Conservation (phyloP, 2,113 vertebrate genomes). For the Daboia siamensis region DNA sequence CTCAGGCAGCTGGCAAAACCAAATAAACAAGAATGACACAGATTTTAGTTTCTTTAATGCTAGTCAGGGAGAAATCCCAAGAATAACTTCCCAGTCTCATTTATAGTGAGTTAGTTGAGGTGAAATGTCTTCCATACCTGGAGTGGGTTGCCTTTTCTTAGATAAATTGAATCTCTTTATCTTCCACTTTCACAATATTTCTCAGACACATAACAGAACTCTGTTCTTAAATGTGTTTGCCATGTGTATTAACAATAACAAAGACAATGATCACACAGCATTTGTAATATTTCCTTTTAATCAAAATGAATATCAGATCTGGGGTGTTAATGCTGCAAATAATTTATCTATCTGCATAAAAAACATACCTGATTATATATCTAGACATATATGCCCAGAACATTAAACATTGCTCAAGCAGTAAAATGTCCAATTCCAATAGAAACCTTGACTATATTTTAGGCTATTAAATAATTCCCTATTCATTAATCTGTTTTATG, state of each 20-base stretch:
- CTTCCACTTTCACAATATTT: background rate
- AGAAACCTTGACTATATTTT: constrained; percentile 15
- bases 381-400: background rate
- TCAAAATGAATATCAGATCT: background rate
- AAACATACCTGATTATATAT: constrained; percentile 1
- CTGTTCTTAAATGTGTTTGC: background rate
- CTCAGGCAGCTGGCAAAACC: background rate
- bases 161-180: background rate
- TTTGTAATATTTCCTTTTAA: background rate
- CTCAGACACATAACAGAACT: background rate
- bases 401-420: constrained; percentile 6
- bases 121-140: background rate
- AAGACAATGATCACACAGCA: background rate
- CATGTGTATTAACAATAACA: background rate
- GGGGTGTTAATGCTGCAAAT: background rate
- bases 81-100: background rate
- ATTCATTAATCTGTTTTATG: constrained; percentile 24
- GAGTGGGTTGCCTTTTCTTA: background rate
- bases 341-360: background rate
- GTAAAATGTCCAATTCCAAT: constrained; percentile 39
- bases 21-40: background rate
- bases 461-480: constrained; percentile 14
- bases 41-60: background rate
- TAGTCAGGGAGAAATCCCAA: background rate
- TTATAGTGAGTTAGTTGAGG: background rate